A percentile compares a stretch with the other conserved stretches of the same genome.
Conservation (phyloP, 2,888 invertebrate genomes). For the Agelastica alni region DNA sequence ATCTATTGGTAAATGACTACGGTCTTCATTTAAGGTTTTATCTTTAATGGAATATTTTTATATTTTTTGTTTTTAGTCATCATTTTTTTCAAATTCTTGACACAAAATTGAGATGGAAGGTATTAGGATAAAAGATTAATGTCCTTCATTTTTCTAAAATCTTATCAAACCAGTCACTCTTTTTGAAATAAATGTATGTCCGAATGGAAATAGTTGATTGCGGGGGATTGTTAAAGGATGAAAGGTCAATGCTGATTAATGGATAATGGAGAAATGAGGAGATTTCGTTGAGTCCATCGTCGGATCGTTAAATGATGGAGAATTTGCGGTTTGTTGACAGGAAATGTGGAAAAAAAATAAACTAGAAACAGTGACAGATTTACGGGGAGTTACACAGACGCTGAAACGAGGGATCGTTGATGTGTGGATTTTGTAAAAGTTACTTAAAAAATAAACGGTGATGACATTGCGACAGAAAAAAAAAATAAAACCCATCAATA, state of each 20-base stretch:
- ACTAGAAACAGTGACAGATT: neutral
- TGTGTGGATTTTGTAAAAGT: too few species aligned
- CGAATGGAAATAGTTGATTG: slow-evolving; percentile 45
- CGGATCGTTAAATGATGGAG: neutral
- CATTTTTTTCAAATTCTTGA: too few species aligned
- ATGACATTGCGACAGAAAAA: too few species aligned
- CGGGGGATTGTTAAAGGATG: slow-evolving; percentile 42
- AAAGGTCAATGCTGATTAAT: slow-evolving; percentile 43
- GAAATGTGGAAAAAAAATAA: neutral
- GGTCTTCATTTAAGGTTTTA: too few species aligned
- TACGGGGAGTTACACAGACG: too few species aligned
- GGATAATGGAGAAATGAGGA: slow-evolving; percentile 36
- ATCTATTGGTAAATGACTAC: too few species aligned
- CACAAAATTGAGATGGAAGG: too few species aligned
- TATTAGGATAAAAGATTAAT: neutral
- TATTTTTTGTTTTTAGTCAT: too few species aligned
- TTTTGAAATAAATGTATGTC: slow-evolving; percentile 49
- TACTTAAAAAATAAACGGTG: too few species aligned
- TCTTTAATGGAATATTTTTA: too few species aligned
- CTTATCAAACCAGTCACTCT: neutral
- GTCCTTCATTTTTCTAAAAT: neutral
- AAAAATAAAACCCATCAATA: too few species aligned
- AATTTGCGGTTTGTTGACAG: slow-evolving; percentile 4
- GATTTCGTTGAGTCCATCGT: slow-evolving; percentile 33
- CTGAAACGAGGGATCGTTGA: too few species aligned